These are phyloP conservation scores for Columba janthina DNA, from an alignment of 2,113 vertebrate genomes.

Conservation along the genomic window DNA sequence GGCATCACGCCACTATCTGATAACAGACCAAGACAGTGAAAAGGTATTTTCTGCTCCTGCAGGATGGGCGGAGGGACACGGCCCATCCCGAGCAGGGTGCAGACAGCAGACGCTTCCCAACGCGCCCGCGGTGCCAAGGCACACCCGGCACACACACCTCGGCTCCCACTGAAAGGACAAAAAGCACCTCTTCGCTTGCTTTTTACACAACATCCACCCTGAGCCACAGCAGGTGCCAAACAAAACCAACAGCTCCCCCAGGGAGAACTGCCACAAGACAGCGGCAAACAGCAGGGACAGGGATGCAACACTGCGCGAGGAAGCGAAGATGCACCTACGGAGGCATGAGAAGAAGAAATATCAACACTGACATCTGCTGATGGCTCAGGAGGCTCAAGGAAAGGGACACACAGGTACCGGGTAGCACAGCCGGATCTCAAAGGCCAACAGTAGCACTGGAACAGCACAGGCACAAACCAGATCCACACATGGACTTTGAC, in stretches of 20 bases:
- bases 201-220: background rate
- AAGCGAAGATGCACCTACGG: accelerated
- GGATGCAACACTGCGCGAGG: background rate
- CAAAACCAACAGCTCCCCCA: background rate
- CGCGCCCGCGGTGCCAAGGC: accelerated
- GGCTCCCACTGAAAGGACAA: too few species aligned
- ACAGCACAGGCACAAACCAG: background rate
- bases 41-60: background rate
- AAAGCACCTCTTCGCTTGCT: background rate
- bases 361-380: slow-evolving; percentile 22
- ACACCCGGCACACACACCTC: background rate
- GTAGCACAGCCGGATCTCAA: background rate
- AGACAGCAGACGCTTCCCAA: background rate
- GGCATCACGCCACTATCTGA: accelerated
- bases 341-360: background rate
- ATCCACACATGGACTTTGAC: accelerated
- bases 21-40: background rate
- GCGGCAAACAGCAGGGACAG: background rate
- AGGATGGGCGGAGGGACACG: accelerated
- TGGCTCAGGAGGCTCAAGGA: background rate
- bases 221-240: accelerated
- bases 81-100: background rate
- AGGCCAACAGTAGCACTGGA: background rate
- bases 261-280: background rate
- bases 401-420: background rate